Evolutionary conservation across 2,113 vertebrate genomes (phyloP).

Genomic region (Numenius arquata): DNA sequence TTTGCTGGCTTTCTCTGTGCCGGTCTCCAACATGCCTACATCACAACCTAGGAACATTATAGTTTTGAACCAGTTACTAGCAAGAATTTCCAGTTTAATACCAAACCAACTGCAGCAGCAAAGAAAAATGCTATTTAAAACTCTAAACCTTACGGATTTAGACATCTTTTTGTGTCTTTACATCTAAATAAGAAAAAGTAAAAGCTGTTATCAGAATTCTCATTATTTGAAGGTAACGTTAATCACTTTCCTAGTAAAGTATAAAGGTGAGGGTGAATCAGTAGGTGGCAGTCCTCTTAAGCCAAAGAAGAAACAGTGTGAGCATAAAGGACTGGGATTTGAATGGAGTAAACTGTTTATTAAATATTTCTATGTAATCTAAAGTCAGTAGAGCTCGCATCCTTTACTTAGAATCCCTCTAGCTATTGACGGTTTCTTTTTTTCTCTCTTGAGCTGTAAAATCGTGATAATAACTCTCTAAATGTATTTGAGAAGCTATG

Average conservation of each 20-base stretch:
- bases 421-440: neutral
- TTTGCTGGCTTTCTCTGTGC: neutral
- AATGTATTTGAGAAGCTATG: neutral
- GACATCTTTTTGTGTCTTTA: neutral
- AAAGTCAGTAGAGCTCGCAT: neutral
- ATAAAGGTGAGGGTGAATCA: neutral
- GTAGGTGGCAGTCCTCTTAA: constrained; percentile 39
- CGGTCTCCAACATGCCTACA: neutral
- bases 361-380: neutral
- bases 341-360: neutral
- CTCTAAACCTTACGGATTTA: neutral
- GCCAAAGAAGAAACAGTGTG: neutral
- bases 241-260: neutral
- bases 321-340: neutral
- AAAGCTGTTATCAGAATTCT: neutral
- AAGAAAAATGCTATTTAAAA: neutral
- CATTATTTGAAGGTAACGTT: neutral
- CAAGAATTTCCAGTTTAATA: neutral
- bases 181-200: neutral
- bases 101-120: neutral
- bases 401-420: neutral
- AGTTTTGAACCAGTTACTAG: neutral
- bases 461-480: fast-evolving
- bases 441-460: neutral
- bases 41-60: neutral